Base-by-base conservation (phyloP, 2,888 invertebrate genomes). In the Dastarcus helophoroides region DNA sequence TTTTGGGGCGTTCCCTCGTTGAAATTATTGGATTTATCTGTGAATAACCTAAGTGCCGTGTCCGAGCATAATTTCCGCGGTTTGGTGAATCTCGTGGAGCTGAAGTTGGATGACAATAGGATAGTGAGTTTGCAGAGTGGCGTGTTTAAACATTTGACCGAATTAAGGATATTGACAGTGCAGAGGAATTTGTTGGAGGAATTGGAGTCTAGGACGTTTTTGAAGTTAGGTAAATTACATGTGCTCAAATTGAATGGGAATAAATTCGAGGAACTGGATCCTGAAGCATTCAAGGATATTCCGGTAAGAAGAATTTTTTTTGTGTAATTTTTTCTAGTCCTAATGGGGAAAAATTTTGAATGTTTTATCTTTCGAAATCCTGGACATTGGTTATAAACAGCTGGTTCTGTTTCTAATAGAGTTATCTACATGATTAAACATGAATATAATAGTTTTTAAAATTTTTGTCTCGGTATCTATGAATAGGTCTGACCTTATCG, bases 261-360 rank as follows among this genome's bases (percentile, higher is more conserved):
- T 62, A 75, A 77, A 26, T 59, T 85, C 28, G 63, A 68, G 29
- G 79, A 83, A 51, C 66, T 86, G 35, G 74, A 76, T 50, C 81
- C 83, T 6, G 84, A 84, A 61, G 79, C 79, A 26, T 81, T 82
- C 59, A 79, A 78, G 53, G 82, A 82, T 60, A 64, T 73, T 42
- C 65, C 68, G 59, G 72, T 73, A 56, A 64, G 67, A 29, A n/a
- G n/a, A n/a, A n/a, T n/a, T n/a, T n/a, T n/a, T n/a, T n/a, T n/a
- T n/a, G n/a, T n/a, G n/a, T n/a, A n/a, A n/a, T n/a, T n/a, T n/a
- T n/a, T n/a, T n/a, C n/a, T n/a, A n/a, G n/a, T n/a, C n/a, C n/a
- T n/a, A n/a, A n/a, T n/a, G n/a, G n/a, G n/a, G n/a, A n/a, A n/a
- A n/a, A n/a, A n/a, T n/a, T n/a, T n/a, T n/a, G n/a, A n/a, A n/a